Percentiles rank a stretch among this genome's conserved stretches.
These are phyloP conservation scores for Dipus sagitta DNA, from an alignment of 2,797 vertebrate species.

Conservation along the genomic window DNA sequence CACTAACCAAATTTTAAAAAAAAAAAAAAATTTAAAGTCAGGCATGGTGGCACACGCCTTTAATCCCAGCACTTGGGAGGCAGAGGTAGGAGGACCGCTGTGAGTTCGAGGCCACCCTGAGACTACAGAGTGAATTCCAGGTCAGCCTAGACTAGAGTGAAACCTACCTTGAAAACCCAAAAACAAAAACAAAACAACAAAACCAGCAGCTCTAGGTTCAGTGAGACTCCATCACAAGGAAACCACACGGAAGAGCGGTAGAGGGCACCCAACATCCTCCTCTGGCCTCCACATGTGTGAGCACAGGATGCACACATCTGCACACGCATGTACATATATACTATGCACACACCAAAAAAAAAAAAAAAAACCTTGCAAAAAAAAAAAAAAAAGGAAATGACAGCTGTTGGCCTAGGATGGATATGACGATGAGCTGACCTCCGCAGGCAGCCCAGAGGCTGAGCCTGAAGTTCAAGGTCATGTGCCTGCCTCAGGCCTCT, in stretches of 20 bases:
- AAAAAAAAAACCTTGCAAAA: background rate
- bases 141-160: background rate
- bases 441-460: background rate
- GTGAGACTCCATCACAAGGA: no score
- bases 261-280: no score
- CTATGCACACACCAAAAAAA: background rate
- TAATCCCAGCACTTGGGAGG: background rate
- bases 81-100: background rate
- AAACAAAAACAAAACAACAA: no score
- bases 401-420: background rate
- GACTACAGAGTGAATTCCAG: background rate
- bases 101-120: background rate
- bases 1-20: background rate
- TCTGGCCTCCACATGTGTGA: no score
- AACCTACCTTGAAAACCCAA: no score
- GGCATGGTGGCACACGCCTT: background rate
- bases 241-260: no score
- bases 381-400: background rate
- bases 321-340: no score
- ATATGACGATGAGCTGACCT: fast-evolving
- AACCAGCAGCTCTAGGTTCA: no score
- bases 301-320: no score
- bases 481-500: background rate
- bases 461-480: background rate
- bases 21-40: no score